phyloP scores from a whole-genome alignment of 1,140 invertebrate species.

The Rhopalosiphum padi region DNA sequence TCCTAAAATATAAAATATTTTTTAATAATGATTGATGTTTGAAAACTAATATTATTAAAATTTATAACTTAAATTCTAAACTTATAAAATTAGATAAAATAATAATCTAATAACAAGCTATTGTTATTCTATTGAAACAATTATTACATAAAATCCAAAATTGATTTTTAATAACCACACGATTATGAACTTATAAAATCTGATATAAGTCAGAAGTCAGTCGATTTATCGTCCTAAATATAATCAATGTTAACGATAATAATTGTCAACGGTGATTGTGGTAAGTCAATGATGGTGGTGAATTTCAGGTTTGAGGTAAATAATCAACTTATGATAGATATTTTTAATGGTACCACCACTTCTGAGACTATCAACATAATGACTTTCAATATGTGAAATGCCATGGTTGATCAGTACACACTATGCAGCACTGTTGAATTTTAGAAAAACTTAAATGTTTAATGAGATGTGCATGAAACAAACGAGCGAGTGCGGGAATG shows the following conservation, averaged over 20 bases:
- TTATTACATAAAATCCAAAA: no score
- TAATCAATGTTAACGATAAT: not conserved
- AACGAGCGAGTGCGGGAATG: not conserved
- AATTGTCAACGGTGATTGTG: not conserved
- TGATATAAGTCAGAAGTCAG: not conserved
- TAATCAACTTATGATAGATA: no score
- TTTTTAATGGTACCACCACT: no score
- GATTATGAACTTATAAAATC: not conserved
- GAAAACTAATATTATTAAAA: not conserved
- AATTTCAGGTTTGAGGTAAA: not conserved
- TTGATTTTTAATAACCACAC: no score
- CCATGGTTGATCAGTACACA: not conserved
- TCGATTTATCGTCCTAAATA: conserved; percentile 9
- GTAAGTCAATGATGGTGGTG: not conserved
- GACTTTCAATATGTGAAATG: no score
- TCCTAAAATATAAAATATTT: not conserved
- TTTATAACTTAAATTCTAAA: no score
- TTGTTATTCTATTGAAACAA: no score
- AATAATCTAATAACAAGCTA: no score
- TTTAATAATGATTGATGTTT: not conserved
- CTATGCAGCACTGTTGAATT: not conserved
- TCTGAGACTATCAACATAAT: no score
- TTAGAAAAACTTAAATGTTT: not conserved
- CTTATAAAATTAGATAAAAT: no score
- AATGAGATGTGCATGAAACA: not conserved